A percentile compares a stretch with the other conserved stretches of the same genome.
Evolutionary conservation across 1,140 invertebrate genomes (phyloP).

Genomic region (Cotesia typhae): DNA sequence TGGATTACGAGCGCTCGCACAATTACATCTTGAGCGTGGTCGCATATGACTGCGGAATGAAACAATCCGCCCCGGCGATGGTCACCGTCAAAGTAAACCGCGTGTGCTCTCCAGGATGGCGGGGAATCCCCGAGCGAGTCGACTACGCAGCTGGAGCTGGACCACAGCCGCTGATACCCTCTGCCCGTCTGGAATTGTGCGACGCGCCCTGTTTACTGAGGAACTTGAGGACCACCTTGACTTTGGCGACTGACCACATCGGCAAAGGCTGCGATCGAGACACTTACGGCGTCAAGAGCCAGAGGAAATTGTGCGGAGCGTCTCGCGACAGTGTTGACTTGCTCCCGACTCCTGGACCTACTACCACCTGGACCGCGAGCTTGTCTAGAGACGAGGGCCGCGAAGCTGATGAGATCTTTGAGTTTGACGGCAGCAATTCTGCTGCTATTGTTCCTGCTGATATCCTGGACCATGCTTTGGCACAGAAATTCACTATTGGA

Average conservation of each 20-base stretch:
- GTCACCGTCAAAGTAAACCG: conserved; percentile 90
- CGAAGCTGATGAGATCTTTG: conserved; percentile 91
- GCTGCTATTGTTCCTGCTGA: conserved; percentile 85
- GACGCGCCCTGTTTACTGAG: conserved; percentile 79
- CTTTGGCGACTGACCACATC: conserved; percentile 82
- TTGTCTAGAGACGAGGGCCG: conserved; percentile 90
- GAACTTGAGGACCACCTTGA: conserved; percentile 73
- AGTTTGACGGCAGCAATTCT: conserved; percentile 88
- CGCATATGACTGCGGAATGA: conserved; percentile 96
- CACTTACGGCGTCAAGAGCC: conserved; percentile 87
- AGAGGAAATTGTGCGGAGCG: conserved; percentile 88
- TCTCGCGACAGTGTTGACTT: conserved; percentile 77
- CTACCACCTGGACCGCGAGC: conserved; percentile 85
- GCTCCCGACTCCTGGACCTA: conserved; percentile 83
- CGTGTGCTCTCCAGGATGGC: conserved; percentile 68
- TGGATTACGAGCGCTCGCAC: conserved; percentile 90
- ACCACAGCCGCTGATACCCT: conserved; percentile 81
- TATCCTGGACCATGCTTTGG: conserved; percentile 78
- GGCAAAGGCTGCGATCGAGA: conserved; percentile 92
- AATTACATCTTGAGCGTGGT: conserved; percentile 97
- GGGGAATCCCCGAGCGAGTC: conserved; percentile 86
- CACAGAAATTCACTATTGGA: conserved; percentile 85
- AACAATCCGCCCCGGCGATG: conserved; percentile 86
- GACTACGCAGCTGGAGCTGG: conserved; percentile 90
- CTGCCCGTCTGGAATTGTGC: conserved; percentile 87